Conservation (phyloP, 2,797 vertebrate species). For the Clamator glandarius region DNA sequence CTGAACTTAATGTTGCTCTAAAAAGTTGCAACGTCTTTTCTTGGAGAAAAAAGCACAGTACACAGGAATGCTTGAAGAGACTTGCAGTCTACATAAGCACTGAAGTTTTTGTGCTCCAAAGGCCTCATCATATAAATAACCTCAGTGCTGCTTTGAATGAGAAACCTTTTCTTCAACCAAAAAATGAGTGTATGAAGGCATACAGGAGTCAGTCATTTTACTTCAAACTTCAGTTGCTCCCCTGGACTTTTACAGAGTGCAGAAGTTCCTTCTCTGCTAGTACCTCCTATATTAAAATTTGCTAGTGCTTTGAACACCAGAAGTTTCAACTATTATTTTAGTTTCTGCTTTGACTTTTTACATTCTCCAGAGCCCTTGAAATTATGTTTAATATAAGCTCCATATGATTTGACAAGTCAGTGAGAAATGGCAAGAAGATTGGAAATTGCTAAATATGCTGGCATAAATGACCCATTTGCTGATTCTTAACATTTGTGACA, state of each 20-base stretch:
- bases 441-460: background rate
- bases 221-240: background rate
- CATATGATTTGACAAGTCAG: background rate
- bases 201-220: background rate
- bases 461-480: background rate
- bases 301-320: background rate
- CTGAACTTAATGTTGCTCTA: background rate
- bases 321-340: background rate
- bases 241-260: background rate
- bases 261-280: background rate
- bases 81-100: background rate
- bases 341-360: background rate
- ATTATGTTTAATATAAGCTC: background rate
- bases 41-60: background rate
- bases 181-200: background rate
- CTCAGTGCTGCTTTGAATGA: background rate
- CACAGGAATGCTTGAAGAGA: background rate
- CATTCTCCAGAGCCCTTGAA: background rate
- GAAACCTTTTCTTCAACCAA: background rate
- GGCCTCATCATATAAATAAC: background rate
- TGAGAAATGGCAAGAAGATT: background rate
- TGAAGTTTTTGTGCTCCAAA: background rate
- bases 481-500: background rate
- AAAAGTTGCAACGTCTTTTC: background rate
- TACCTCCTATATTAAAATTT: background rate